Percentiles rank a stretch among this genome's conserved stretches.
Evolutionary conservation across 2,888 invertebrate genomes (phyloP).

Genomic region (Sphecodes monilicornis): DNA sequence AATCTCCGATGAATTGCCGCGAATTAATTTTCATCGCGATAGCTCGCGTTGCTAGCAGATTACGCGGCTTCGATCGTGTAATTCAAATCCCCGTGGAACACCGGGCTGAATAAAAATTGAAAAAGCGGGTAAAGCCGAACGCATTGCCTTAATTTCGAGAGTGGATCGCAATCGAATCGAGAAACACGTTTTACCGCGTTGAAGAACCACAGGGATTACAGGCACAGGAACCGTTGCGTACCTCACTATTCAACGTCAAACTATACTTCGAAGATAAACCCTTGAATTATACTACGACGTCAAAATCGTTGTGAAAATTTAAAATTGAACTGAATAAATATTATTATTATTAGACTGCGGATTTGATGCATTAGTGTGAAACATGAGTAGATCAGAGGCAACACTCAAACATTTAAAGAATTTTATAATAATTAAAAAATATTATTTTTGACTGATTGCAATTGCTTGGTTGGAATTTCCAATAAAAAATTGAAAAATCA

Average conservation of each 20-base stretch:
- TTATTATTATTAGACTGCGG: background rate
- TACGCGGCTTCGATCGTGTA: conserved; percentile 51
- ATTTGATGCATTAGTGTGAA: background rate
- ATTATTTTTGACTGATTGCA: background rate
- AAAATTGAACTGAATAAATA: background rate
- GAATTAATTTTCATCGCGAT: conserved; percentile 60
- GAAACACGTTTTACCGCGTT: conserved; percentile 14
- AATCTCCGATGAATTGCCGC: conserved; percentile 52
- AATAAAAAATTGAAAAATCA: too few species aligned
- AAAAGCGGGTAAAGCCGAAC: conserved; percentile 27
- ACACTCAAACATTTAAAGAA: too few species aligned
- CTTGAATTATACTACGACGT: background rate
- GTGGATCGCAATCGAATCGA: conserved; percentile 17
- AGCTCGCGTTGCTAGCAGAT: conserved; percentile 44
- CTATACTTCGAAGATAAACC: background rate
- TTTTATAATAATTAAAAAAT: too few species aligned
- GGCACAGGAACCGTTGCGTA: background rate
- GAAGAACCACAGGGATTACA: background rate
- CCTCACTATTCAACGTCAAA: background rate
- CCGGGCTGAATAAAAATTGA: conserved; percentile 40
- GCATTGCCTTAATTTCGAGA: conserved; percentile 36
- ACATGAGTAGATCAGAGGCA: background rate
- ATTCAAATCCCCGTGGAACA: conserved; percentile 41
- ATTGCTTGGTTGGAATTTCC: too few species aligned
- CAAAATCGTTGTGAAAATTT: background rate